Conservation (phyloP, 2,888 invertebrate genomes). For the Melanchra persicariae region DNA sequence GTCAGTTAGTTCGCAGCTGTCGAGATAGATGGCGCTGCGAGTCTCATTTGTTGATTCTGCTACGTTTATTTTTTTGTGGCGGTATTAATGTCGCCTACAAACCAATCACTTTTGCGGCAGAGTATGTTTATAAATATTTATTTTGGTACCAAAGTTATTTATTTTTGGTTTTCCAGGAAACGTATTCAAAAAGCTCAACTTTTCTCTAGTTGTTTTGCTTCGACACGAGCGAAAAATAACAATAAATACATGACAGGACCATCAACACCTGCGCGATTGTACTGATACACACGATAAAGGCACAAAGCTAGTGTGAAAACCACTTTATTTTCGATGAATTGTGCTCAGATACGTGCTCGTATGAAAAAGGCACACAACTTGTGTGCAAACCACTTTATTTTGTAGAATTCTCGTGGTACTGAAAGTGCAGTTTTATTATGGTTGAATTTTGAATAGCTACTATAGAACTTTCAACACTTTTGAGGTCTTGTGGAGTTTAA, state of each 20-base stretch:
- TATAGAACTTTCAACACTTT: conserved; percentile 48
- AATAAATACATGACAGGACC: conserved; percentile 33
- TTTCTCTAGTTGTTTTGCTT: conserved; percentile 14
- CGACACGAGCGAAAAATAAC: conserved; percentile 17
- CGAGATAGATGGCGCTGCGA: too few relatives aligned
- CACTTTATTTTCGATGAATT: conserved; percentile 51
- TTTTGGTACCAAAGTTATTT: too few relatives aligned
- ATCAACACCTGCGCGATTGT: conserved; percentile 45
- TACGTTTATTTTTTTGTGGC: too few relatives aligned
- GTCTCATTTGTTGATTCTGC: too few relatives aligned
- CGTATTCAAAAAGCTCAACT: not conserved
- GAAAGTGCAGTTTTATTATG: conserved; percentile 54
- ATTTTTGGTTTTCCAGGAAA: not conserved
- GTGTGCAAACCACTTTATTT: conserved; percentile 48
- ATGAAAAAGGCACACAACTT: conserved; percentile 41
- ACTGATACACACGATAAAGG: conserved; percentile 31
- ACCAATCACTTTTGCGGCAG: too few relatives aligned
- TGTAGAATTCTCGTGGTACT: conserved; percentile 27
- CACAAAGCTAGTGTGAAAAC: conserved; percentile 35
- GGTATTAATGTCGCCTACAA: too few relatives aligned
- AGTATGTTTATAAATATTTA: too few relatives aligned
- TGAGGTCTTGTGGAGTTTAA: conserved; percentile 37
- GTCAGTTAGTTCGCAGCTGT: too few relatives aligned
- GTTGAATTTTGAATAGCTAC: conserved; percentile 47
- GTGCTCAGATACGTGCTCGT: conserved; percentile 34